phyloP scores from a whole-genome alignment of 2,113 vertebrate genomes.

The Mystacornis crossleyi region DNA sequence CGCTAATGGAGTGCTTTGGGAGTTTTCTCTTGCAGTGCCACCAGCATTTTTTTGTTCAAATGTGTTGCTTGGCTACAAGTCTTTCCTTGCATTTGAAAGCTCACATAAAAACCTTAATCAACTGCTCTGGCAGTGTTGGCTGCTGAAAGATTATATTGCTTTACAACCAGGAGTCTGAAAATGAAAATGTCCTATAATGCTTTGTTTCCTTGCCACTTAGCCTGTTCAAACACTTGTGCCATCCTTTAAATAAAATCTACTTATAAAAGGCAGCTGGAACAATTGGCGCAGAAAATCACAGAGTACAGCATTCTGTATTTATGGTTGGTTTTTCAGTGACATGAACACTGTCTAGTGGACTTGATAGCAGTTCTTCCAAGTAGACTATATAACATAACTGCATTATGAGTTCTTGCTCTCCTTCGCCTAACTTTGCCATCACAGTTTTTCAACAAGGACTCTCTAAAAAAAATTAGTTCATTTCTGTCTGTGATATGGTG shows the following conservation, averaged over 20 bases:
- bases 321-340: neutral
- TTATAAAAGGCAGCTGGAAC: neutral
- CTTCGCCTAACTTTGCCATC: neutral
- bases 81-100: neutral
- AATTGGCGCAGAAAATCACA: neutral
- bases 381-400: neutral
- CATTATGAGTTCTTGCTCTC: neutral
- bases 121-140: neutral
- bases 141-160: neutral
- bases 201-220: neutral
- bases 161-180: neutral
- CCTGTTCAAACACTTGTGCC: neutral
- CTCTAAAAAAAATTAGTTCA: neutral
- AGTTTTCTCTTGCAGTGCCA: neutral
- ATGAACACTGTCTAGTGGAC: neutral
- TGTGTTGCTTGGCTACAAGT: neutral
- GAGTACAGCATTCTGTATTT: neutral
- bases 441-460: neutral
- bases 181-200: neutral
- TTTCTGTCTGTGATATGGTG: neutral
- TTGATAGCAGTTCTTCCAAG: neutral
- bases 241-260: neutral
- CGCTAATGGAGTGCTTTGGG: neutral
- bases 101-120: neutral
- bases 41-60: neutral